These are phyloP conservation scores for Lethenteron reissneri DNA, from an alignment of 2,113 vertebrate genomes.

Conservation along the genomic window DNA sequence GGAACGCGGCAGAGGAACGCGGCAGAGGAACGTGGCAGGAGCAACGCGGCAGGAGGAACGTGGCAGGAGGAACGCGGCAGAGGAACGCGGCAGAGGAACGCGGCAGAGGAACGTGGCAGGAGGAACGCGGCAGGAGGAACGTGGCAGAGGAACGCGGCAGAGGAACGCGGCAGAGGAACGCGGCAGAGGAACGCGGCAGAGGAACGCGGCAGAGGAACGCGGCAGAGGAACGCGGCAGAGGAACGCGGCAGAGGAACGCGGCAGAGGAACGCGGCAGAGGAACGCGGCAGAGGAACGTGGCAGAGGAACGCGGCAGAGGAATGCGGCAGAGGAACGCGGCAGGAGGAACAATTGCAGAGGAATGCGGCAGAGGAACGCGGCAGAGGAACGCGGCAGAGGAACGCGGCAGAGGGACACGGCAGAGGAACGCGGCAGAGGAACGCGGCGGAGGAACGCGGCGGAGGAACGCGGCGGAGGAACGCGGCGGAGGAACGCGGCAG, in stretches of 20 bases:
- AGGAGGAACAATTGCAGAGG: no score
- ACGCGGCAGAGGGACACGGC: not conserved
- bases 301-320: not conserved
- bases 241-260: not conserved
- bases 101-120: not conserved
- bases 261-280: rapidly evolving
- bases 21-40: not conserved
- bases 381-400: not conserved
- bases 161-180: no score
- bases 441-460: not conserved
- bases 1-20: not conserved
- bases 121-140: not conserved
- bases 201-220: not conserved
- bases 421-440: not conserved
- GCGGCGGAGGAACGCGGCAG: not conserved
- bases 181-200: not conserved
- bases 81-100: no score
- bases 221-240: no score
- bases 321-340: not conserved
- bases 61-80: not conserved
- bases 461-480: not conserved
- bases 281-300: rapidly evolving
- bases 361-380: rapidly evolving
- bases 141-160: no score
- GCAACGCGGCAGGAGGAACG: not conserved